A percentile compares a stretch with the other conserved stretches of the same genome.
Conservation (phyloP, 1,140 invertebrate genomes). For the Macrobrachium rosenbergii region DNA sequence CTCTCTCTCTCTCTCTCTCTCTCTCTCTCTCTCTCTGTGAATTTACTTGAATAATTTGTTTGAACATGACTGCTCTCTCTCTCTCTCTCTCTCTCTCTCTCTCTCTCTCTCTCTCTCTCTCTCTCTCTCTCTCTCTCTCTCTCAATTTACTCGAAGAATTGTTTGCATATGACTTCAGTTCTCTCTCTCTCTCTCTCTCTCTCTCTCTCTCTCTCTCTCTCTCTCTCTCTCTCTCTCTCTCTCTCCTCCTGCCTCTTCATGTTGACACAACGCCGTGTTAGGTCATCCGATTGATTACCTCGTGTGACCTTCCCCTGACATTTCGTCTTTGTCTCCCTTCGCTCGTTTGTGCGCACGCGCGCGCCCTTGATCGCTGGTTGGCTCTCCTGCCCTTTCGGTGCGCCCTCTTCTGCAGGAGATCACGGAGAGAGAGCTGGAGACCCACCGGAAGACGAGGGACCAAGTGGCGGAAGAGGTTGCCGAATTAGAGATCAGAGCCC, state of each 20-base stretch:
- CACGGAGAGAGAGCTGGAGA: conserved; percentile 69
- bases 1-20: background rate
- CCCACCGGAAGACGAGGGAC: conserved; percentile 67
- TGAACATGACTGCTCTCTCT: background rate
- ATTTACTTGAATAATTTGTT: background rate
- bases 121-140: background rate
- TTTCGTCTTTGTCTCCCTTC: background rate
- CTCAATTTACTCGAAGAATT: background rate
- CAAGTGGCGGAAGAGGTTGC: conserved; percentile 71
- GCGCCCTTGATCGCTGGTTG: background rate
- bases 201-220: background rate
- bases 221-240: background rate
- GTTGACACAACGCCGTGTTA: background rate
- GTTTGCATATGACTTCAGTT: background rate
- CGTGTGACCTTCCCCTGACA: background rate
- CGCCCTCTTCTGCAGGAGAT: conserved; percentile 67
- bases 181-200: background rate
- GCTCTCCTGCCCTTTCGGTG: background rate
- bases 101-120: background rate
- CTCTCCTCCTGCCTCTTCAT: background rate
- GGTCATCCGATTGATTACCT: background rate
- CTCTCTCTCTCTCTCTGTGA: conserved; percentile 19
- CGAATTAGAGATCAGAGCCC: conserved; percentile 70
- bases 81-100: conserved; percentile 8
- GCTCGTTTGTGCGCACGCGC: background rate